A percentile compares a stretch with the other conserved stretches of the same genome.
Evolutionary conservation across 2,113 vertebrate species (phyloP).

Genomic region (Muscicapa adusta): DNA sequence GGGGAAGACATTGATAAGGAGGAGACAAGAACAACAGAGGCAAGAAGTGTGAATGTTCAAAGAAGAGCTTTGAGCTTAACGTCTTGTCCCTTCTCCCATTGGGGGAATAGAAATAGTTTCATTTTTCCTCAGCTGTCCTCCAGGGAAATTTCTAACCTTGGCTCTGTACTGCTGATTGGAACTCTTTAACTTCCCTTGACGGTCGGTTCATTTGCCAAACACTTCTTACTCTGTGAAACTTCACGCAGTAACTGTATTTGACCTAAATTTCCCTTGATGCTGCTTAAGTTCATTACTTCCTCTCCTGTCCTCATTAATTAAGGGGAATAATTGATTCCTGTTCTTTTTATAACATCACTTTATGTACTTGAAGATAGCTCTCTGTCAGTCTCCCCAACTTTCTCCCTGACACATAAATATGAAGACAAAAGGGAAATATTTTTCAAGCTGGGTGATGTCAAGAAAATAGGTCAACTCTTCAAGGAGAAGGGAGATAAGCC

Average conservation of each 20-base stretch:
- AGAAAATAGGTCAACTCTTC: background rate
- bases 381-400: background rate
- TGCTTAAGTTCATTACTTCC: constrained; percentile 56
- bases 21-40: background rate
- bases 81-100: background rate
- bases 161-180: background rate
- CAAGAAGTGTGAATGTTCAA: background rate
- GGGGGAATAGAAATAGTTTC: background rate
- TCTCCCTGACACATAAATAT: background rate
- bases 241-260: background rate
- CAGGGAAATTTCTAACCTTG: constrained; percentile 27
- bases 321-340: constrained; percentile 50
- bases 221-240: constrained; percentile 7
- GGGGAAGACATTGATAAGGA: background rate
- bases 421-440: constrained; percentile 20
- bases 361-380: constrained; percentile 6
- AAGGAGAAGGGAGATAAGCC: background rate
- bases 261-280: constrained; percentile 56
- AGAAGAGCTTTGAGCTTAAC: background rate
- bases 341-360: constrained; percentile 44
- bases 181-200: background rate
- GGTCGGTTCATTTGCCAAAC: background rate
- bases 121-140: background rate
- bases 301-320: constrained; percentile 50
- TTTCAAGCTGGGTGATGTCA: background rate